Percentiles rank a stretch among this genome's conserved stretches.
Evolutionary conservation across 2,888 invertebrate genomes (phyloP).

Genomic region (Agriopis leucophaearia): DNA sequence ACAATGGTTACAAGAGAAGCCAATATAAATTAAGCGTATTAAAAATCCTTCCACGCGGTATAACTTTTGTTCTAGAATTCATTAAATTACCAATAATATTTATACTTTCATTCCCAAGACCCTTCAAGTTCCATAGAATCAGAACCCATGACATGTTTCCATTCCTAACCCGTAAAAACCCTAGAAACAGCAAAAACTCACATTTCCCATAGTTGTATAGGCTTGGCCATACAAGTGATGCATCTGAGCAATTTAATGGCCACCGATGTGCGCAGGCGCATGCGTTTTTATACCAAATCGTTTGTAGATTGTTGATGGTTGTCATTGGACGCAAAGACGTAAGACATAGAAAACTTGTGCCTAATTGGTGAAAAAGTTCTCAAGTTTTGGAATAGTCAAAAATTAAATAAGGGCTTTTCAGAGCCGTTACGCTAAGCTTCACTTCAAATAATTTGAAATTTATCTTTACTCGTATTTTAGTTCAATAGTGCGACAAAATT

Average conservation of each 20-base stretch:
- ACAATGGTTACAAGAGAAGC: too few species aligned
- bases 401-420: too few species aligned
- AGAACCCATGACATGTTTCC: slow-evolving; percentile 22
- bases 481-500: too few species aligned
- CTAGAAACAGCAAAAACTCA: slow-evolving; percentile 27
- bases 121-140: slow-evolving; percentile 13
- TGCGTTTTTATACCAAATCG: slow-evolving; percentile 30
- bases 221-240: slow-evolving; percentile 21
- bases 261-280: slow-evolving; percentile 12
- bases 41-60: too few species aligned
- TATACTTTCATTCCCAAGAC: slow-evolving; percentile 9
- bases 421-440: too few species aligned
- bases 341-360: not conserved
- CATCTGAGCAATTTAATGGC: slow-evolving; percentile 15
- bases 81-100: not conserved
- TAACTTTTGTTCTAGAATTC: not conserved
- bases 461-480: too few species aligned
- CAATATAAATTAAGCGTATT: too few species aligned
- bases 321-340: slow-evolving; percentile 28
- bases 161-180: slow-evolving; percentile 21
- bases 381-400: too few species aligned
- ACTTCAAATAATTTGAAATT: too few species aligned
- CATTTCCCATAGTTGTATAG: slow-evolving; percentile 36
- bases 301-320: slow-evolving; percentile 29
- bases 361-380: too few species aligned